These are phyloP conservation scores for Psilopsiagon aymara DNA, from an alignment of 2,113 vertebrate species.

Conservation along the genomic window DNA sequence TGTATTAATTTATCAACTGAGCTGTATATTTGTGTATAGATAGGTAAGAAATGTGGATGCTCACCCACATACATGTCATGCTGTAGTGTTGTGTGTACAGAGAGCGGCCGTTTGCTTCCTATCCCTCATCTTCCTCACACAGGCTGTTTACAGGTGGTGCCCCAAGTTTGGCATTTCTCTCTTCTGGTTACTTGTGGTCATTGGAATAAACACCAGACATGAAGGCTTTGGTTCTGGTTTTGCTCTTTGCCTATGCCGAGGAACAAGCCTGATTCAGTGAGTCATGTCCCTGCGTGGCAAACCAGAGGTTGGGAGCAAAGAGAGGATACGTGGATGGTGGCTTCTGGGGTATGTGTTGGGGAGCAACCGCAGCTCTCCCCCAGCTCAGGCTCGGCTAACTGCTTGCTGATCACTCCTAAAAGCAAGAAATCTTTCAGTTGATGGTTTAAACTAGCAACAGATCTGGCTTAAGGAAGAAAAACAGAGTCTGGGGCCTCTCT, in stretches of 20 bases:
- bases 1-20: not conserved
- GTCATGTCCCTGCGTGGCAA: not conserved
- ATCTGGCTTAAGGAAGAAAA: not conserved
- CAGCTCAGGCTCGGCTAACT: not conserved
- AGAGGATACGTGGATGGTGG: not conserved
- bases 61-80: not conserved
- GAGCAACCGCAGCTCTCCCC: not conserved
- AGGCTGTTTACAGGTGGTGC: constrained; percentile 57
- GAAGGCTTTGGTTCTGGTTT: not conserved
- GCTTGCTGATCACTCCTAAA: not conserved
- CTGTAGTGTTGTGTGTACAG: not conserved
- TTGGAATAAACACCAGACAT: not conserved
- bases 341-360: accelerated
- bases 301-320: not conserved
- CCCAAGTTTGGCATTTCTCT: not conserved
- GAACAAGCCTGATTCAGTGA: accelerated
- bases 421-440: not conserved
- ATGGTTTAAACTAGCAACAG: not conserved
- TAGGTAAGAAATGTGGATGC: constrained; percentile 47
- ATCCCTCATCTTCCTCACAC: constrained; percentile 1
- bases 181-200: not conserved
- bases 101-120: not conserved
- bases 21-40: constrained; percentile 61
- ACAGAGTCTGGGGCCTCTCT: accelerated
- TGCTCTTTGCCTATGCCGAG: not conserved